phyloP scores from a whole-genome alignment of 2,888 invertebrate genomes.

The Diachrysia chrysitis region DNA sequence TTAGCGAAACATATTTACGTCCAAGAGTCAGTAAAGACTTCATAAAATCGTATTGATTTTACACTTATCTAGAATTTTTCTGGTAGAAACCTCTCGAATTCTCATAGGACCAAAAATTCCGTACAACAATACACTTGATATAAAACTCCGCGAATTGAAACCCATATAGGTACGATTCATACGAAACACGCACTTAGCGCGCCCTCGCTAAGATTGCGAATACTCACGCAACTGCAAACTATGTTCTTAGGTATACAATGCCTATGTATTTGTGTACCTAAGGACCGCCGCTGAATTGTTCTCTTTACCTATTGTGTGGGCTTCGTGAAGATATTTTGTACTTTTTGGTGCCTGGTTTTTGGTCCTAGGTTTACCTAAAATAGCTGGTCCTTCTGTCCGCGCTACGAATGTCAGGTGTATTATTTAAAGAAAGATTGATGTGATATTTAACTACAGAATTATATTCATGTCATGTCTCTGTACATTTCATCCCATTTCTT shows the following conservation, averaged over 20 bases:
- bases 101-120: neutral
- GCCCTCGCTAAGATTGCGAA: conserved; percentile 2
- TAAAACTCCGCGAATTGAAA: conserved; percentile 14
- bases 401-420: neutral
- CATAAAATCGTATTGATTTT: no score
- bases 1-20: no score
- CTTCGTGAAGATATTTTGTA: conserved; percentile 7
- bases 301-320: conserved; percentile 14
- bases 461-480: neutral
- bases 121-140: conserved; percentile 11
- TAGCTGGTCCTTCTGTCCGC: neutral
- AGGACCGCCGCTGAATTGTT: conserved; percentile 4
- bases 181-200: conserved; percentile 15
- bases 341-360: neutral
- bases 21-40: no score
- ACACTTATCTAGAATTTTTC: neutral
- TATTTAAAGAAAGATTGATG: neutral
- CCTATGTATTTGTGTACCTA: conserved; percentile 12
- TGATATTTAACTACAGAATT: neutral
- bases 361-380: neutral
- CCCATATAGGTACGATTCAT: neutral
- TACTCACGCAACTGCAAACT: conserved; percentile 20
- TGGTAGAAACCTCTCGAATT: no score
- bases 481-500: neutral
- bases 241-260: conserved; percentile 9